A percentile compares a stretch with the other conserved stretches of the same genome.
Evolutionary conservation across 2,797 vertebrate species (phyloP).

Genomic region (Lagodon rhomboides): DNA sequence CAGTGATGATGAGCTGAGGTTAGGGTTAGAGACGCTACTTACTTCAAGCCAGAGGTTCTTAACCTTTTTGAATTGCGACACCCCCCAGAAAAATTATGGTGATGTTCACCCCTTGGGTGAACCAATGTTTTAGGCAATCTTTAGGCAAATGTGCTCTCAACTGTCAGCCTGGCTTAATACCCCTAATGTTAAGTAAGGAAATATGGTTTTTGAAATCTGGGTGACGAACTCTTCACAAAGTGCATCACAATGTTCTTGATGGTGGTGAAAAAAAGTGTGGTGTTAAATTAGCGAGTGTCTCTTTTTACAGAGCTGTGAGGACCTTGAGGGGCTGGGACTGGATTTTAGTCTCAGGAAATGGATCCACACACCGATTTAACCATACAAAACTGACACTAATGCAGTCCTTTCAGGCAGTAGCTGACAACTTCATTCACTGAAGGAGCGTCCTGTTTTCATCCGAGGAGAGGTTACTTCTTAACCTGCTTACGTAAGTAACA

Average conservation of each 20-base stretch:
- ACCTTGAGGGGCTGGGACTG: neutral
- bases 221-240: neutral
- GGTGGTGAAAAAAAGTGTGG: neutral
- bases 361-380: neutral
- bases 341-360: constrained; percentile 1
- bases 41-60: too few species aligned
- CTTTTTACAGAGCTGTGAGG: neutral
- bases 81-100: too few species aligned
- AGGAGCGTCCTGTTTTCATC: neutral
- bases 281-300: neutral
- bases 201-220: neutral
- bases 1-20: neutral
- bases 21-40: neutral
- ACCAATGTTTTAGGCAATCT: too few species aligned
- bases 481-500: neutral
- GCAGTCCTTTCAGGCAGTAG: neutral
- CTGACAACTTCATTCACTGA: neutral
- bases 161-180: neutral
- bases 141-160: too few species aligned
- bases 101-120: too few species aligned
- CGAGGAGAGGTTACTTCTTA: neutral
- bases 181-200: neutral
- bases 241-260: neutral
- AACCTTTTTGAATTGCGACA: too few species aligned
- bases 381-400: neutral